Evolutionary conservation across 2,888 invertebrate genomes (phyloP).

Genomic region (Chaitophorus viminalis): DNA sequence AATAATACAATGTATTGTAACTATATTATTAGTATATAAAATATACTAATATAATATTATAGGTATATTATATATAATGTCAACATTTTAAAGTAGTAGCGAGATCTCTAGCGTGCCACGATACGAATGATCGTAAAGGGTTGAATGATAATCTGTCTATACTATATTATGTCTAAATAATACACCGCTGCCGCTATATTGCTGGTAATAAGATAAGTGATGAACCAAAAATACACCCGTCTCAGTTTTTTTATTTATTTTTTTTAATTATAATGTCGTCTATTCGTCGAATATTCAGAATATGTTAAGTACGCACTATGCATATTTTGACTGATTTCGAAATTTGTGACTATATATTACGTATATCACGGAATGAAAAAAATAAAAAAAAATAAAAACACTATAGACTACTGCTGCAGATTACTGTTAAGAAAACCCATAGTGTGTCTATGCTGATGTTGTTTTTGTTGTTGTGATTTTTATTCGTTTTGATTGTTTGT

Average conservation of each 20-base stretch:
- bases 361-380: too few species aligned
- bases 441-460: background rate
- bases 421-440: background rate
- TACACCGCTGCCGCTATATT: too few species aligned
- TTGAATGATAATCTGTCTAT: background rate
- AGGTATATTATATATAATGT: too few species aligned
- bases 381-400: too few species aligned
- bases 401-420: background rate
- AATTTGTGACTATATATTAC: background rate
- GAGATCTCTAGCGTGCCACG: too few species aligned
- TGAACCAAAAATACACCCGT: too few species aligned
- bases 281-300: background rate
- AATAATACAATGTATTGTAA: too few species aligned
- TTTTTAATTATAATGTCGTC: background rate
- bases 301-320: background rate
- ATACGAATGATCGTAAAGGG: too few species aligned
- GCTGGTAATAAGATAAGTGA: background rate
- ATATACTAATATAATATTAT: too few species aligned
- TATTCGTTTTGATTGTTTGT: background rate
- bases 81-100: too few species aligned
- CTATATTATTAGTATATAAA: too few species aligned
- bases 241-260: background rate
- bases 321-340: background rate
- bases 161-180: too few species aligned
- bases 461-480: background rate